A percentile compares a stretch with the other conserved stretches of the same genome.
Evolutionary conservation across 37 sponge, comb jelly and placozoan genomes (phyloP).

Genomic region (Oopsacas minuta): DNA sequence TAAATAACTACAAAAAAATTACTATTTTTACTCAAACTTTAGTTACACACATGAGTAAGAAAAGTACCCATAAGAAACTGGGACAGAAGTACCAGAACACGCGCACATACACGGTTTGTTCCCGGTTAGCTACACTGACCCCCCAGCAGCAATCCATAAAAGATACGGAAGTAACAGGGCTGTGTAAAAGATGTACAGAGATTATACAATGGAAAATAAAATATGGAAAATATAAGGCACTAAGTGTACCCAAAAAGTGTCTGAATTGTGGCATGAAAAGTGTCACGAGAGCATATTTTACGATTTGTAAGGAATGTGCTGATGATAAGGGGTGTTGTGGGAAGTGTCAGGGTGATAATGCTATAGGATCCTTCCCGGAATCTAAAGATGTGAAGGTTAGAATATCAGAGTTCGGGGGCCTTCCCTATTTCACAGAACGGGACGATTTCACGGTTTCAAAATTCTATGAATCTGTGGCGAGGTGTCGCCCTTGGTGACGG

Average conservation of each 20-base stretch:
- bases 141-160: background rate
- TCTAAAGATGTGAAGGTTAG: background rate
- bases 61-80: conserved; percentile 9
- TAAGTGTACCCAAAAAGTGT: conserved; percentile 49
- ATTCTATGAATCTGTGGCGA: too few species aligned
- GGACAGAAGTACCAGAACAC: conserved; percentile 51
- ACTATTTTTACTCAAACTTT: too few species aligned
- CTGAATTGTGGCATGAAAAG: conserved; percentile 28
- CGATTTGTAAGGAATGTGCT: conserved; percentile 38
- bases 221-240: conserved; percentile 55
- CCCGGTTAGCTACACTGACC: background rate
- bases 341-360: conserved; percentile 42
- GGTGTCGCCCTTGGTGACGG: too few species aligned
- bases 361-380: conserved; percentile 15
- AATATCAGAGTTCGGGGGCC: too few species aligned
- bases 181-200: conserved; percentile 51
- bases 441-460: too few species aligned
- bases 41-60: too few species aligned
- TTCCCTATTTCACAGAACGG: too few species aligned
- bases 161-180: conserved; percentile 22
- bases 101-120: conserved; percentile 14
- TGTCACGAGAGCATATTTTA: conserved; percentile 44
- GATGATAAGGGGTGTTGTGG: conserved; percentile 28
- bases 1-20: too few species aligned
- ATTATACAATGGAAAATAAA: conserved; percentile 56